Conservation (phyloP, 2,888 invertebrate species). For the Brenthis daphne region DNA sequence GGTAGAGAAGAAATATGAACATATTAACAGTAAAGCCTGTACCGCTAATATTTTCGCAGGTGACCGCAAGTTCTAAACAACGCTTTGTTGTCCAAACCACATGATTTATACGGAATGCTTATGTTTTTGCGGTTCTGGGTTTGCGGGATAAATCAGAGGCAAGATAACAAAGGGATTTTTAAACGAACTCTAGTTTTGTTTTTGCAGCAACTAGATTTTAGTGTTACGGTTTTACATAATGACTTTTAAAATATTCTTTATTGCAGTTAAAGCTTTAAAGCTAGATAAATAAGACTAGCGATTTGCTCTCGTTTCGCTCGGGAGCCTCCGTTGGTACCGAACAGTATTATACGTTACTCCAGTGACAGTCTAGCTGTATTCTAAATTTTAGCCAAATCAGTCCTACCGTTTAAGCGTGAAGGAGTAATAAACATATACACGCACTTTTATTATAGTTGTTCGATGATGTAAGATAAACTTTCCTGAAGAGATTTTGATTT, state of each 20-base stretch:
- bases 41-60: conserved; percentile 43
- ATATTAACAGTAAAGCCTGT: conserved; percentile 35
- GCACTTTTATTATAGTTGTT: too few species aligned
- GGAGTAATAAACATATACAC: too few species aligned
- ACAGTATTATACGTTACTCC: too few species aligned
- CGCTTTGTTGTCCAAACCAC: conserved; percentile 56
- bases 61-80: conserved; percentile 55
- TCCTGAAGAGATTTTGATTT: too few species aligned
- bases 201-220: background rate
- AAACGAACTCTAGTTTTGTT: conserved; percentile 22
- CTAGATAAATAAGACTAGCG: too few species aligned
- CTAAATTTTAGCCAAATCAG: too few species aligned
- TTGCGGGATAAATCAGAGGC: conserved; percentile 34
- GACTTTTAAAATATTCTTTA: background rate
- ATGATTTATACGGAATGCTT: conserved; percentile 49
- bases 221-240: background rate
- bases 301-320: too few species aligned
- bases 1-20: conserved; percentile 25
- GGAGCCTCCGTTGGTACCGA: too few species aligned
- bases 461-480: too few species aligned
- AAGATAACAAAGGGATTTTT: conserved; percentile 30
- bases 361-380: too few species aligned
- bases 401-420: too few species aligned
- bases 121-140: conserved; percentile 34
- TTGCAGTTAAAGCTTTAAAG: too few species aligned